These are phyloP conservation scores for Hirtodrosophila confusa DNA, from an alignment of 2,888 invertebrate species.

Conservation along the genomic window DNA sequence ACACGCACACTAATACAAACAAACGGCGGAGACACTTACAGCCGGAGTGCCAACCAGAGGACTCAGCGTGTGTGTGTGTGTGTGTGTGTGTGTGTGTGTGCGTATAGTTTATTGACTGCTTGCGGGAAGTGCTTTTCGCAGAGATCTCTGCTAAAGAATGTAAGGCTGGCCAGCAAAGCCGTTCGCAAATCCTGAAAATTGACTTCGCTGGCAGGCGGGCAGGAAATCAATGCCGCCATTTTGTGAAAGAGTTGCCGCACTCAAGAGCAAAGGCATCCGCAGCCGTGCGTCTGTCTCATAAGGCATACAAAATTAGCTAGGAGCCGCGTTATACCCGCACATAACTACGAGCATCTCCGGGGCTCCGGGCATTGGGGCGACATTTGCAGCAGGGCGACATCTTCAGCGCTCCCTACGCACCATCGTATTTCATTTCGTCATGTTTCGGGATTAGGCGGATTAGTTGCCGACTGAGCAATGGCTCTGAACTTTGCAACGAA, in stretches of 20 bases:
- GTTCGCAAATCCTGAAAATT: conserved; percentile 80
- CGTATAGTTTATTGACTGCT: conserved; percentile 81
- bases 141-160: conserved; percentile 77
- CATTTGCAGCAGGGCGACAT: conserved; percentile 35
- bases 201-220: conserved; percentile 69
- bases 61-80: conserved; percentile 8
- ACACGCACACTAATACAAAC: conserved; percentile 61
- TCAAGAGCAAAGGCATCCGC: conserved; percentile 12
- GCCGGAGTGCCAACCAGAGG: conserved; percentile 12
- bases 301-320: conserved; percentile 75
- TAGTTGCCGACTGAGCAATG: conserved; percentile 79
- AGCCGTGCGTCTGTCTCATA: conserved; percentile 63
- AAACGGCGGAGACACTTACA: conserved; percentile 23
- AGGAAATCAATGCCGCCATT: conserved; percentile 77
- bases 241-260: conserved; percentile 70
- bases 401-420: conserved; percentile 66
- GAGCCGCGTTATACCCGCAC: conserved; percentile 13
- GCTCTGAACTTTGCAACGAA: conserved; percentile 71
- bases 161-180: conserved; percentile 69
- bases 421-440: conserved; percentile 83
- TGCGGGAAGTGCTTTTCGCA: conserved; percentile 79
- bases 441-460: conserved; percentile 82
- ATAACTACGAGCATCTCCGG: not conserved
- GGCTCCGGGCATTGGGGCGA: conserved; percentile 19
- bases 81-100: conserved; percentile 44